Conservation (phyloP, 2,113 vertebrate species). For the Limnothrissa miodon region DNA sequence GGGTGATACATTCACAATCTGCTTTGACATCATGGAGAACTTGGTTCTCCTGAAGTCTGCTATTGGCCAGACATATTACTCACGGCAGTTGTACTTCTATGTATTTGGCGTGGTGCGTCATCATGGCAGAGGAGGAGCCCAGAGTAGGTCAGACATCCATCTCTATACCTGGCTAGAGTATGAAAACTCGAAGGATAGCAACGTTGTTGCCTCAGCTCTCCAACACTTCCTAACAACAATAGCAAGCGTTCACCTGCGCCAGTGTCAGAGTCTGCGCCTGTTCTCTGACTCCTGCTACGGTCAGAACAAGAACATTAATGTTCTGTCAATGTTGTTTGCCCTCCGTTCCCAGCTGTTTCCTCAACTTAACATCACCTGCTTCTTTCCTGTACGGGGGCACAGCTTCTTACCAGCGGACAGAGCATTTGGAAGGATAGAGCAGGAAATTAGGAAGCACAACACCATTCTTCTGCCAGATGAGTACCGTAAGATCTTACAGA, state of each 20-base stretch:
- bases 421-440: not conserved
- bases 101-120: too few species aligned
- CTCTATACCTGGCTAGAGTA: conserved; percentile 15
- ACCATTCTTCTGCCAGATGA: not conserved
- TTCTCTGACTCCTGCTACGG: conserved; percentile 5
- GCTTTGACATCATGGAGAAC: too few species aligned
- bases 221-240: not conserved
- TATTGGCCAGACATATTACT: not conserved
- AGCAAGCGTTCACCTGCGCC: not conserved
- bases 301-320: not conserved
- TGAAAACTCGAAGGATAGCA: not conserved
- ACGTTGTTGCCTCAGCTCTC: not conserved
- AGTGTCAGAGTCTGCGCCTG: not conserved
- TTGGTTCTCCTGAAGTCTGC: not conserved
- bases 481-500: not conserved
- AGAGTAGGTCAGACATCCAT: not conserved
- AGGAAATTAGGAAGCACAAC: not conserved
- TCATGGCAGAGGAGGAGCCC: too few species aligned
- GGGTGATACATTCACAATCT: too few species aligned
- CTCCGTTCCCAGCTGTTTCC: not conserved
- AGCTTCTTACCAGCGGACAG: not conserved
- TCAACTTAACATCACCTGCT: not conserved
- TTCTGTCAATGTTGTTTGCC: not conserved
- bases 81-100: not conserved
- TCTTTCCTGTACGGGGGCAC: not conserved